Evolutionary conservation across 2,888 invertebrate species (phyloP), one percentile per base, ranked within the genome.

Genomic region (Cetonia aurata): DNA sequence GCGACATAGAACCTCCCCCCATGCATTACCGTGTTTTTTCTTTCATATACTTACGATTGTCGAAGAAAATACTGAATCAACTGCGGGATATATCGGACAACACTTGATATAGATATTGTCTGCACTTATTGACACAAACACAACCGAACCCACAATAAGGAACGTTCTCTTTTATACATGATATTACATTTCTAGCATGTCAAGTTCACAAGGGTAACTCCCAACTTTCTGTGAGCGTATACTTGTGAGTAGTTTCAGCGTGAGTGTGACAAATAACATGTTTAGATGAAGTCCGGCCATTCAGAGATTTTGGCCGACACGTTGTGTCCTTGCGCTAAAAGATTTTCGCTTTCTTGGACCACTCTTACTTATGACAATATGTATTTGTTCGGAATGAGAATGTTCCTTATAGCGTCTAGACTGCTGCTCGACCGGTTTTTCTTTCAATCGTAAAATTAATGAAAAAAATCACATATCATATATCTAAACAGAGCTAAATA

Each of bases 141-240:
- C 31, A 56, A 50, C 33, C 50, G 46, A 67, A 62, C 56, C 56
- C 50, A 65, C 33, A 62, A 62, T 55, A 71, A 46, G 48, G 56
- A 67, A 71, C 50, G 37, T 70, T 55, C 59, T 67, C 70, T 70
- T 67, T 48, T 52, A 10, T n/a, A 25, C 25, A 25, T 25, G 25
- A 59, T 67, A 66, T 70, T 31, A n/a, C 46, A 53, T 68, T 68
- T 71, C 71, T 71, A 62, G 67, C 62, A 55, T 62, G 65, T 71
- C 71, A 71, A 71, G 68, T 71, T 68, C 68, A 68, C 50, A 50
- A 50, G 71, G 68, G 68, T 67, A 70, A 70, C 70, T 70, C 67
- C 70, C 70, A 70, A 57, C 53, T 17, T 56, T 56, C 41, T 37
- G 33, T n/a, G 2, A n/a, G n/a, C 13, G 56, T 15, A 56, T 56